A percentile compares a stretch with the other conserved stretches of the same genome.
phyloP scores from a whole-genome alignment of 1,140 invertebrate species.

The Anastrepha ludens region DNA sequence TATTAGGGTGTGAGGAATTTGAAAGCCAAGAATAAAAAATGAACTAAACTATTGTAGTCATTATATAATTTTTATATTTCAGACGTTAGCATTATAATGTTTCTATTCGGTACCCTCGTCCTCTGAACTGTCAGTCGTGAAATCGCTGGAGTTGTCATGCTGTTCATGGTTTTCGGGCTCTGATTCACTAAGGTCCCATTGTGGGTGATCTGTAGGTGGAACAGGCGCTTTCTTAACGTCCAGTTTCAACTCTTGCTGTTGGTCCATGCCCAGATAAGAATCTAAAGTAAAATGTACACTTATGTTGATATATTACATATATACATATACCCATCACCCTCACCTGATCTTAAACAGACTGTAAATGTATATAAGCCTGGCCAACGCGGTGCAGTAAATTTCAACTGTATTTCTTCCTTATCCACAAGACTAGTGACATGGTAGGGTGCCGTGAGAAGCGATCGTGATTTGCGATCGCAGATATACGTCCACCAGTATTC shows the following conservation, averaged over 20 bases:
- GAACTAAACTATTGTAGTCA: slow-evolving; percentile 36
- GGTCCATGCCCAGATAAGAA: slow-evolving; percentile 95
- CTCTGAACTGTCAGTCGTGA: slow-evolving; percentile 78
- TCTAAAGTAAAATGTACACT: slow-evolving; percentile 76
- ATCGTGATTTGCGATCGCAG: slow-evolving; percentile 93
- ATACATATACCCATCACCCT: neutral
- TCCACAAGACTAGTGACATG: slow-evolving; percentile 90
- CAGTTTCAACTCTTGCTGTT: slow-evolving; percentile 93
- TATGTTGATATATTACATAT: neutral
- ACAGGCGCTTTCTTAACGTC: slow-evolving; percentile 96
- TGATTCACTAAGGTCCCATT: slow-evolving; percentile 96
- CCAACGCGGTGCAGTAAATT: slow-evolving; percentile 96
- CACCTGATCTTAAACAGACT: slow-evolving; percentile 90
- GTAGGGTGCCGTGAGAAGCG: slow-evolving; percentile 92
- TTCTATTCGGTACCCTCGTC: slow-evolving; percentile 74
- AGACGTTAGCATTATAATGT: neutral
- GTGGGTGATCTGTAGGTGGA: slow-evolving; percentile 92
- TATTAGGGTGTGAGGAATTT: neutral
- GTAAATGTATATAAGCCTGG: slow-evolving; percentile 94
- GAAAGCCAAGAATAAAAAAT: slow-evolving; percentile 29
- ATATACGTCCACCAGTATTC: slow-evolving; percentile 99
- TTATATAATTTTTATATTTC: slow-evolving; percentile 40
- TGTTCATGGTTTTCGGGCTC: slow-evolving; percentile 86
- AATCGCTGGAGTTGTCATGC: slow-evolving; percentile 79
- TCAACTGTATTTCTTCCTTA: slow-evolving; percentile 91